These are phyloP conservation scores for Archips xylosteana DNA, from an alignment of 2,888 invertebrate species.

Conservation along the genomic window DNA sequence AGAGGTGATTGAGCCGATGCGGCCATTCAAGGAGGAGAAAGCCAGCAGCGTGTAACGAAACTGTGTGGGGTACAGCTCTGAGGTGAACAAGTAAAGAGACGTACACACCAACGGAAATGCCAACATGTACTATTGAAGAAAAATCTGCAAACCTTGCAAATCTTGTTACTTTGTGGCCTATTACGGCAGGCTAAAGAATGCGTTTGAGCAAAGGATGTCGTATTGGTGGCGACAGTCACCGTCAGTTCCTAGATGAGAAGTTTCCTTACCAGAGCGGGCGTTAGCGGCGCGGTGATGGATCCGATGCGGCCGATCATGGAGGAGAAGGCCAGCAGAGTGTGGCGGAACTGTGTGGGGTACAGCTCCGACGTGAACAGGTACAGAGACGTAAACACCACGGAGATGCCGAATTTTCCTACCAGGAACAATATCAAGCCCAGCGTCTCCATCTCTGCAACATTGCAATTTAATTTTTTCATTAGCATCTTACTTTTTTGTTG, in stretches of 20 bases:
- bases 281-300: slow-evolving; percentile 89
- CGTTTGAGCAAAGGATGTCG: too few species aligned
- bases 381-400: slow-evolving; percentile 87
- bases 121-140: slow-evolving; percentile 88
- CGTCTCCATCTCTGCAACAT: slow-evolving; percentile 59
- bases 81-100: slow-evolving; percentile 88
- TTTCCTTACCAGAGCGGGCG: slow-evolving; percentile 85
- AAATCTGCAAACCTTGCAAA: slow-evolving; percentile 60
- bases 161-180: too few species aligned
- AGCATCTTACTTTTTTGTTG: too few species aligned
- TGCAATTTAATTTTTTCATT: neutral
- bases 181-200: too few species aligned
- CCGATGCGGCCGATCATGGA: slow-evolving; percentile 90
- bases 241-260: too few species aligned
- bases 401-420: slow-evolving; percentile 88
- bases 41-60: slow-evolving; percentile 88
- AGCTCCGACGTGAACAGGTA: slow-evolving; percentile 90
- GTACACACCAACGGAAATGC: slow-evolving; percentile 88
- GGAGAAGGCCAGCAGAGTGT: slow-evolving; percentile 88
- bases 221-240: too few species aligned
- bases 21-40: slow-evolving; percentile 89
- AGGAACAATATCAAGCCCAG: slow-evolving; percentile 82
- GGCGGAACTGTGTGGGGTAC: slow-evolving; percentile 89
- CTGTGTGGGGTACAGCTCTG: slow-evolving; percentile 90
- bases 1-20: slow-evolving; percentile 87